A percentile compares a stretch with the other conserved stretches of the same genome.
Conservation (phyloP, 1,140 invertebrate genomes). For the Tribolium madens region DNA sequence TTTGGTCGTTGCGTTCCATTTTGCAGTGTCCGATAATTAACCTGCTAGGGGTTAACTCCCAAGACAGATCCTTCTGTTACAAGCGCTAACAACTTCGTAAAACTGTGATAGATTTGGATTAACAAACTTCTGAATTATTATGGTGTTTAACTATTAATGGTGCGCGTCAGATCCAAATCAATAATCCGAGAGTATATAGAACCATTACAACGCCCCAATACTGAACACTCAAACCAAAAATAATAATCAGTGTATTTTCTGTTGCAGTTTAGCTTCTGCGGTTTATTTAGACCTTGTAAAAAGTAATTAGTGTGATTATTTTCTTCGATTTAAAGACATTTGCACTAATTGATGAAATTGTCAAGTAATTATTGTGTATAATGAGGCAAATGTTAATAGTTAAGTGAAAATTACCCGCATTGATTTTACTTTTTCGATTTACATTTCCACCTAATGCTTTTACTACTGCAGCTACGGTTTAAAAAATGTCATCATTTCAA, state of each 20-base stretch:
- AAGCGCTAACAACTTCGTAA: slow-evolving; percentile 31
- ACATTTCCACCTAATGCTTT: not conserved
- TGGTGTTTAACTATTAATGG: slow-evolving; percentile 30
- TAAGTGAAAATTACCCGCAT: not conserved
- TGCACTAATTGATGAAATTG: not conserved
- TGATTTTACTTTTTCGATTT: slow-evolving; percentile 1
- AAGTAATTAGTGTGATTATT: not conserved
- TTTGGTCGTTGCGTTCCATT: not conserved
- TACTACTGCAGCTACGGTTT: slow-evolving; percentile 28
- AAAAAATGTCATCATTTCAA: slow-evolving; percentile 26
- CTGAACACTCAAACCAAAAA: not conserved
- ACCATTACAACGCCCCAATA: slow-evolving; percentile 14
- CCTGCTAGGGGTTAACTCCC: slow-evolving; percentile 14
- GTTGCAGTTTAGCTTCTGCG: slow-evolving; percentile 2
- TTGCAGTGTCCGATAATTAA: slow-evolving; percentile 11
- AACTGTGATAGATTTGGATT: slow-evolving; percentile 39
- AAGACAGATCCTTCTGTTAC: slow-evolving; percentile 2
- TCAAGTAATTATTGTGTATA: not conserved
- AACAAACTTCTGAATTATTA: slow-evolving; percentile 35
- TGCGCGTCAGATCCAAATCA: slow-evolving; percentile 7
- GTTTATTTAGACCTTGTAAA: no score
- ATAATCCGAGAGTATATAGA: slow-evolving; percentile 5
- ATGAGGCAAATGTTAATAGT: not conserved
- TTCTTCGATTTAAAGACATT: not conserved
- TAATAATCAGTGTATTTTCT: slow-evolving; percentile 13